Evolutionary conservation across 2,113 vertebrate genomes (phyloP).

Genomic region (Serinus canaria): DNA sequence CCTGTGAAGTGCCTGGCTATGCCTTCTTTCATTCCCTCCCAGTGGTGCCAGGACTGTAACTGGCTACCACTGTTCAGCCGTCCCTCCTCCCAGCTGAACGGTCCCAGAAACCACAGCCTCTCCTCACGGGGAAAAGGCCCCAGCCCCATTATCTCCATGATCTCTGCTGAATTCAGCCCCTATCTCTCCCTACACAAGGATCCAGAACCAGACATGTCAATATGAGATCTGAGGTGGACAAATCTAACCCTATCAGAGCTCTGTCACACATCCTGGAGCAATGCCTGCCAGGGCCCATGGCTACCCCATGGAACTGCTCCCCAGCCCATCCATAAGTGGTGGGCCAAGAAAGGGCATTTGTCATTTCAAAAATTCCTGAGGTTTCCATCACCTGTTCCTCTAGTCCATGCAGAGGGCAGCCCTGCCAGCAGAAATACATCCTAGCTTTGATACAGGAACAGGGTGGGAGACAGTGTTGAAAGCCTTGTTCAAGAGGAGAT

Average conservation of each 20-base stretch:
- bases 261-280: not conserved
- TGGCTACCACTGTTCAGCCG: not conserved
- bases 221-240: not conserved
- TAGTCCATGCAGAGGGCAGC: not conserved
- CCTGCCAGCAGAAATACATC: not conserved
- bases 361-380: not conserved
- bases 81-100: not conserved
- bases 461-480: not conserved
- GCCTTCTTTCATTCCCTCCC: not conserved
- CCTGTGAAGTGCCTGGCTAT: rapidly evolving
- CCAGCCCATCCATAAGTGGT: not conserved
- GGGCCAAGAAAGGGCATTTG: not conserved
- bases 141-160: not conserved
- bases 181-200: not conserved
- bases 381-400: not conserved
- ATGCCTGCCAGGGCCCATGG: too few relatives aligned
- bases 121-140: not conserved
- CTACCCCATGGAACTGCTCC: not conserved
- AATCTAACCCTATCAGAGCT: not conserved
- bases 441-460: not conserved
- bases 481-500: not conserved
- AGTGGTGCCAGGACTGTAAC: rapidly evolving
- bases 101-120: not conserved
- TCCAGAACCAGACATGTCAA: not conserved
- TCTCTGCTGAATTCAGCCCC: not conserved